Conservation (phyloP, 2,113 vertebrate genomes). For the Prietella phreatophila region DNA sequence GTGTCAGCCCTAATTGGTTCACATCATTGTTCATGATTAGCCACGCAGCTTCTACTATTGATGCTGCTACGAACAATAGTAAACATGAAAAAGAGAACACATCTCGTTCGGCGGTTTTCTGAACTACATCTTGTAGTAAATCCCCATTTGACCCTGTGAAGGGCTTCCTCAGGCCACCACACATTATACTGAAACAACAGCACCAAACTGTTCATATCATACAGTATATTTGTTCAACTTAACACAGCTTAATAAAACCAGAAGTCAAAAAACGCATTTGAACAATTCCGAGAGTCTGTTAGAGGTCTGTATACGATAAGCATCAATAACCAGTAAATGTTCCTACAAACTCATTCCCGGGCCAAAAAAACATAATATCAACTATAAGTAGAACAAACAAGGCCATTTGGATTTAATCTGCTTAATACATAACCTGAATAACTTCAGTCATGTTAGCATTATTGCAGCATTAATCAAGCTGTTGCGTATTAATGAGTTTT, state of each 20-base stretch:
- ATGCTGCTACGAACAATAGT: neutral
- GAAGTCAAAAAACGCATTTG: neutral
- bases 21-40: neutral
- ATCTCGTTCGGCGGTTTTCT: neutral
- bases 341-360: slow-evolving; percentile 16
- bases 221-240: neutral
- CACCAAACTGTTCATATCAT: neutral
- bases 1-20: neutral
- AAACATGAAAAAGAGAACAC: neutral
- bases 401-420: slow-evolving; percentile 97
- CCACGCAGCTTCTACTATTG: neutral
- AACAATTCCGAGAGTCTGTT: neutral
- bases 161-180: neutral
- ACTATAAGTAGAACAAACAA: slow-evolving; percentile 87
- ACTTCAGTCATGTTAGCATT: slow-evolving; percentile 99
- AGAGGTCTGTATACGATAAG: neutral
- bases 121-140: neutral
- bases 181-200: neutral
- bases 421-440: slow-evolving; percentile 99
- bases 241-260: neutral
- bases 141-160: neutral
- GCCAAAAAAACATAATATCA: slow-evolving; percentile 44
- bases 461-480: slow-evolving; percentile 99
- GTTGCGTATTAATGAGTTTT: slow-evolving; percentile 99
- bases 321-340: neutral